Conservation (phyloP, 2,888 invertebrate genomes). For the Diplolepis rosae region DNA sequence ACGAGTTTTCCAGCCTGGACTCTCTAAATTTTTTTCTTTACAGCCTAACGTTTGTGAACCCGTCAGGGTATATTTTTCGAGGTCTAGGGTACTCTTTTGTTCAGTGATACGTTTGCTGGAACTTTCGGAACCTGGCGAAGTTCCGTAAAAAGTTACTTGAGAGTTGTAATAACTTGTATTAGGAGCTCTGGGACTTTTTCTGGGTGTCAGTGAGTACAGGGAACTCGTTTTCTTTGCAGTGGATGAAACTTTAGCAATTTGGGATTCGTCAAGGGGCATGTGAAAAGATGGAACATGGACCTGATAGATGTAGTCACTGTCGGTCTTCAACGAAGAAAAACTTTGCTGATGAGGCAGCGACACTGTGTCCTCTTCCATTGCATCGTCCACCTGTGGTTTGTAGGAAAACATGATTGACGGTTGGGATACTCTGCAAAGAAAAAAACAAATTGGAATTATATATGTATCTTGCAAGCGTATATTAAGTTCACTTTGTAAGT, state of each 20-base stretch:
- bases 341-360: slow-evolving; percentile 85
- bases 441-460: not conserved
- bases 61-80: slow-evolving; percentile 53
- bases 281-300: slow-evolving; percentile 75
- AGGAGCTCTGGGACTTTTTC: slow-evolving; percentile 50
- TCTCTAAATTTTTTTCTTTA: slow-evolving; percentile 53
- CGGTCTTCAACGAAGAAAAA: slow-evolving; percentile 83
- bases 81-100: slow-evolving; percentile 55
- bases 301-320: slow-evolving; percentile 85
- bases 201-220: slow-evolving; percentile 57
- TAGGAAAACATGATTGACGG: slow-evolving; percentile 87
- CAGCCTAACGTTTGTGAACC: slow-evolving; percentile 54
- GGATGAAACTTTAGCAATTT: slow-evolving; percentile 57
- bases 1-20: slow-evolving; percentile 47
- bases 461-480: too few relatives aligned
- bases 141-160: slow-evolving; percentile 57
- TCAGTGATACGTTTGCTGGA: slow-evolving; percentile 49
- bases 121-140: slow-evolving; percentile 57
- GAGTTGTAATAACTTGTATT: slow-evolving; percentile 56
- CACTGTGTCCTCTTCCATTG: slow-evolving; percentile 84
- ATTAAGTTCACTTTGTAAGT: too few relatives aligned
- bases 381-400: slow-evolving; percentile 86
- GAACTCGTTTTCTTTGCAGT: slow-evolving; percentile 58
- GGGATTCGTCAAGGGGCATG: slow-evolving; percentile 67
- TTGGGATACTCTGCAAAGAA: slow-evolving; percentile 79